Evolutionary conservation across 2,888 invertebrate species (phyloP), one percentile per base, ranked within the genome.

Genomic region (Mellilla xanthometata): DNA sequence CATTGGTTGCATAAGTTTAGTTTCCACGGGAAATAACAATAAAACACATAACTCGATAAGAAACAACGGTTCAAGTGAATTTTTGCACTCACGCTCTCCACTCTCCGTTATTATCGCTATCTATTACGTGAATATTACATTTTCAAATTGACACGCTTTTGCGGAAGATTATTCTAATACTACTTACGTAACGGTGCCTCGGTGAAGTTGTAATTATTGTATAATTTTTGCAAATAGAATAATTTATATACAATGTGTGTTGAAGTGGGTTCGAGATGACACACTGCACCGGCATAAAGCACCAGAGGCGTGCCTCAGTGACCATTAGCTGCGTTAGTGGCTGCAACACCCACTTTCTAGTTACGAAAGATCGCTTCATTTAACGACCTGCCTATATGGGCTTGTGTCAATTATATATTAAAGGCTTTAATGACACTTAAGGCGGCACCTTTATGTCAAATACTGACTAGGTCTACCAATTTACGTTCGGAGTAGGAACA

Each of bases 281-380:
- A 27, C 8, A 24, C n/a, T 30, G 30, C 12, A 12, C 35, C 35
- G 30, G 32, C 29, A 32, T 33, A 42, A 23, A 26, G 12, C 33
- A 39, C 15, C 15, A 26, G 38, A 42, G 33, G 33, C 35, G 40
- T 30, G 39, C 15, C 19, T 22, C 32, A 19, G 38, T 47, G 33
- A 12, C 33, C 33, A 39, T 41, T 42, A 40, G 31, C 31, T 42
- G 48, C 50, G 47, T 45, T 53, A 68, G 66, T 65, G 65, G 64
- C 65, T 58, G 35, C 13, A 6, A 68, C 62, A 67, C 59, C 56
- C 60, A 75, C 85, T 85, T 86, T 86, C 86, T 84, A 79, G 72
- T 84, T 84, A 79, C 81, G 77, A 83, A 81, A 85, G 75, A 61
- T 62, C 71, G 76, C 74, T 78, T 74, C 75, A 80, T 69, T 74